These are phyloP conservation scores for Theropithecus gelada DNA, from an alignment of 2,113 vertebrate genomes.

Conservation along the genomic window DNA sequence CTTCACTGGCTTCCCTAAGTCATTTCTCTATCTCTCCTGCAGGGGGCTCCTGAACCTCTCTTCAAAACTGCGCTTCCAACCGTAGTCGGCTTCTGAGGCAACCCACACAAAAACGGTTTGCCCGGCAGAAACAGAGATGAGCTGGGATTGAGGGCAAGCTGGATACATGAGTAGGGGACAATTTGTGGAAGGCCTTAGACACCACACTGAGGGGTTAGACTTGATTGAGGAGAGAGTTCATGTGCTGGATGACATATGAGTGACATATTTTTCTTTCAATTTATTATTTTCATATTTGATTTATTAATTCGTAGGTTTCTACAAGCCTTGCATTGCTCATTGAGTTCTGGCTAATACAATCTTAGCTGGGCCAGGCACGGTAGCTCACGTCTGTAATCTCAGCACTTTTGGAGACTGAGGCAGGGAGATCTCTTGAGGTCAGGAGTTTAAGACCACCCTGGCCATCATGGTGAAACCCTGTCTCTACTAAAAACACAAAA, in stretches of 20 bases:
- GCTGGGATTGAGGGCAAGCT: neutral
- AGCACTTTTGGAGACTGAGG: too few relatives aligned
- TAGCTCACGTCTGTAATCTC: too few relatives aligned
- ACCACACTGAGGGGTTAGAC: neutral
- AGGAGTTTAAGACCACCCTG: too few relatives aligned
- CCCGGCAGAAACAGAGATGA: neutral
- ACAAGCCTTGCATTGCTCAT: neutral
- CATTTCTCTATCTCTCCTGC: neutral
- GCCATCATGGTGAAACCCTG: too few relatives aligned
- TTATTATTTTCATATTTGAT: constrained; percentile 44
- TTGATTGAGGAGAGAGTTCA: neutral
- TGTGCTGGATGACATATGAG: neutral
- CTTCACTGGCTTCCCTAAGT: neutral
- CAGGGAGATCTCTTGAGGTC: too few relatives aligned
- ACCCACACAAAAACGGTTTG: fast-evolving
- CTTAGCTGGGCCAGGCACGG: neutral
- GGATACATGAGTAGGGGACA: neutral
- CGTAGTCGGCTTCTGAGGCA: neutral
- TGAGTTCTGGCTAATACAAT: constrained; percentile 44
- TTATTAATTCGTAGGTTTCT: constrained; percentile 41
- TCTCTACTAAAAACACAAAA: too few relatives aligned
- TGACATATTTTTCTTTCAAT: constrained; percentile 27
- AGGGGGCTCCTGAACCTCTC: constrained; percentile 4
- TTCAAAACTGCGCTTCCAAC: neutral
- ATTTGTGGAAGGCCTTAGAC: neutral